phyloP scores from a whole-genome alignment of 2,113 vertebrate species.

The Desmodus rotundus region DNA sequence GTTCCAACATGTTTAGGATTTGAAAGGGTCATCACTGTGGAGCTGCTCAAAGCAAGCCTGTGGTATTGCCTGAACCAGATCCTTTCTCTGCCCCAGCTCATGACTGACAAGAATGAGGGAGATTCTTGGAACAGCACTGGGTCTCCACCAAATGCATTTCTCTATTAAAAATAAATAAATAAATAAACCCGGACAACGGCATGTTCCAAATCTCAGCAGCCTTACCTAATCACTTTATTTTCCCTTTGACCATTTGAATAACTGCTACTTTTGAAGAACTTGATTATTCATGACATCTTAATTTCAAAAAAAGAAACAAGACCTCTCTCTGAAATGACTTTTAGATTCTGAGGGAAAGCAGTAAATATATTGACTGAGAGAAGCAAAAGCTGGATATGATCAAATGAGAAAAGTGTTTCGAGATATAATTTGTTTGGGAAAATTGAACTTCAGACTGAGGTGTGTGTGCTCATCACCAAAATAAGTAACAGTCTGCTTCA shows the following conservation, averaged over 20 bases:
- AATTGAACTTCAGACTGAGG: background rate
- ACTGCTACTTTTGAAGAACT: background rate
- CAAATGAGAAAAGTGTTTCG: background rate
- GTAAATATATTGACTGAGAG: background rate
- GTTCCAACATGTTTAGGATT: background rate
- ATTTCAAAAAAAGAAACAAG: background rate
- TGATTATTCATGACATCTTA: background rate
- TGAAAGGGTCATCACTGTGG: background rate
- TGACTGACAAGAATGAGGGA: background rate
- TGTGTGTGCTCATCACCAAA: background rate
- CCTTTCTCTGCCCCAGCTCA: background rate
- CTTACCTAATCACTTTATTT: constrained; percentile 34
- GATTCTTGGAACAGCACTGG: background rate
- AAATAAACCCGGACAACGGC: background rate
- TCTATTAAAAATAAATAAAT: background rate
- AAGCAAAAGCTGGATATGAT: background rate
- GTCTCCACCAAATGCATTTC: background rate
- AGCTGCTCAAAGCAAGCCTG: background rate
- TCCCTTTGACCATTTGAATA: constrained; percentile 26
- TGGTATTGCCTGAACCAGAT: background rate
- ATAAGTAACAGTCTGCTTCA: background rate
- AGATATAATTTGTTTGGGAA: background rate
- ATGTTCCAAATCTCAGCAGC: constrained; percentile 36
- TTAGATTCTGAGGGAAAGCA: background rate
- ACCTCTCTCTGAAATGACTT: background rate